Conservation (phyloP, 2,888 invertebrate species). For the Andrena minutula region DNA sequence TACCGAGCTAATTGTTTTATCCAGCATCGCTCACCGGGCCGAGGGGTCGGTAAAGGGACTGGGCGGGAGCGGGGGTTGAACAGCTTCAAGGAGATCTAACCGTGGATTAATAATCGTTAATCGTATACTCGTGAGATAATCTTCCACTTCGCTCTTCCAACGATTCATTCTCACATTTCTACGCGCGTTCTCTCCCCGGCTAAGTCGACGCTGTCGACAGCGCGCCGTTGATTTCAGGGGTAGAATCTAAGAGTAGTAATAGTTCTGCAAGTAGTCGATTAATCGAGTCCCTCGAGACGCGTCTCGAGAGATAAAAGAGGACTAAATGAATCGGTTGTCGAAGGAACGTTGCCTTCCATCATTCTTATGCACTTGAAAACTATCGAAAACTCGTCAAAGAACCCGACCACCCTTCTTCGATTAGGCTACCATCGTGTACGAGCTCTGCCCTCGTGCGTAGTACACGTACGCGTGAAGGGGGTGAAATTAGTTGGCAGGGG, state of each 20-base stretch:
- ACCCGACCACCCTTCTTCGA: slow-evolving; percentile 13
- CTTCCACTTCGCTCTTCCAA: slow-evolving; percentile 2
- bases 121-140: slow-evolving; percentile 54
- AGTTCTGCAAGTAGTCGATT: slow-evolving; percentile 50
- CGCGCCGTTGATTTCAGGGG: too few species aligned
- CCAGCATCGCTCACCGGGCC: slow-evolving; percentile 48
- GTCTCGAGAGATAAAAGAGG: slow-evolving; percentile 41
- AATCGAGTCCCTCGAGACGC: slow-evolving; percentile 33
- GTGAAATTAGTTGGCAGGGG: slow-evolving; percentile 30
- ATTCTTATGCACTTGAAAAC: slow-evolving; percentile 56
- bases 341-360: slow-evolving; percentile 28
- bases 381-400: neutral
- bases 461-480: neutral
- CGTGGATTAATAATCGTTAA: slow-evolving; percentile 41
- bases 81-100: slow-evolving; percentile 40
- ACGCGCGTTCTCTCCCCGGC: slow-evolving; percentile 9
- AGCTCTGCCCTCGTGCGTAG: slow-evolving; percentile 22
- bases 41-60: slow-evolving; percentile 19
- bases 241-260: slow-evolving; percentile 36
- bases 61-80: slow-evolving; percentile 11
- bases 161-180: neutral
- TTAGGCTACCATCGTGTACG: slow-evolving; percentile 61
- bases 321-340: slow-evolving; percentile 55
- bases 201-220: too few species aligned
- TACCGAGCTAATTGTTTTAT: slow-evolving; percentile 32